phyloP scores from a whole-genome alignment of 2,113 vertebrate genomes.

The Passer montanus region DNA sequence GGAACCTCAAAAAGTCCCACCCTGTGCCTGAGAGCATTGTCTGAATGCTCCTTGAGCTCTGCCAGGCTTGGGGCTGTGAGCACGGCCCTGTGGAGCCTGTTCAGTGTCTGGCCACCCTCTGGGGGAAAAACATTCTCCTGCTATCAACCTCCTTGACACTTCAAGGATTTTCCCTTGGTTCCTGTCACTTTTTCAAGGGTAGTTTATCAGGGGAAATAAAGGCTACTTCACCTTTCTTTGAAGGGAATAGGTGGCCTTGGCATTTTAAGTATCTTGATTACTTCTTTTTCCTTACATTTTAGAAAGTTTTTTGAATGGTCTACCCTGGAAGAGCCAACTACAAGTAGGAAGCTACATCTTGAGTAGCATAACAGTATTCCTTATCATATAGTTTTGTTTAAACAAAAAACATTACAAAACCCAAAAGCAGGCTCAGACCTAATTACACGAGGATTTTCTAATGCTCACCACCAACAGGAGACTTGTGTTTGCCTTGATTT shows the following conservation, averaged over 20 bases:
- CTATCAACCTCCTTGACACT: background rate
- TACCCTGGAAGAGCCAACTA: background rate
- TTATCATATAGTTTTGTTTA: background rate
- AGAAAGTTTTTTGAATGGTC: background rate
- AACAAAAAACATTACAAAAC: background rate
- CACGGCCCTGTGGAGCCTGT: background rate
- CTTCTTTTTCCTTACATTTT: background rate
- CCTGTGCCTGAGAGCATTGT: rapidly evolving
- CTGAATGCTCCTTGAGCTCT: background rate
- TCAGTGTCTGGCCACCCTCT: background rate
- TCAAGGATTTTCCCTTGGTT: background rate
- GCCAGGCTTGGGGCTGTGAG: background rate
- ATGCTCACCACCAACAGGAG: background rate
- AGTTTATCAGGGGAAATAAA: background rate
- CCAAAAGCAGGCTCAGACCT: background rate
- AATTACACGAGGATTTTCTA: background rate
- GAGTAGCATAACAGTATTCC: background rate
- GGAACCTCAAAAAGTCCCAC: background rate
- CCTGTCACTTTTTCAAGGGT: background rate
- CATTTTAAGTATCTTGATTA: background rate
- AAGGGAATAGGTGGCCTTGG: background rate
- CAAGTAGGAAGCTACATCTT: background rate
- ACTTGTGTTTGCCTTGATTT: background rate
- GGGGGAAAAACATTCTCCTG: background rate
- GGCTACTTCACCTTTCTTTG: background rate